A percentile compares a stretch with the other conserved stretches of the same genome.
phyloP scores from a whole-genome alignment of 2,888 invertebrate species.

The Sthenelais limicola region DNA sequence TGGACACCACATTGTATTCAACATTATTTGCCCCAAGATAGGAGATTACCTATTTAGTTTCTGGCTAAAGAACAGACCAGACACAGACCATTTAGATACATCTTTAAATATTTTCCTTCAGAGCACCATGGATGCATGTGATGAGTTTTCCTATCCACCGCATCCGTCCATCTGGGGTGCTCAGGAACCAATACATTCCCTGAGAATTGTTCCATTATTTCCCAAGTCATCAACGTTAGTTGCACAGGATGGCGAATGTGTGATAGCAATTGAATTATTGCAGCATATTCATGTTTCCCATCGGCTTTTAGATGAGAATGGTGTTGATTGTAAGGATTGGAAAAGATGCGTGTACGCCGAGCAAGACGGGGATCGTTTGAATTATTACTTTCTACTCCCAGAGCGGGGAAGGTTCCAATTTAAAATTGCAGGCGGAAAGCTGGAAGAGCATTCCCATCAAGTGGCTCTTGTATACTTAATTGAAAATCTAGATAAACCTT shows the following conservation, averaged over 20 bases:
- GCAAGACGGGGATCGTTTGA: not conserved
- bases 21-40: not conserved
- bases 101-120: no score
- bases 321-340: no score
- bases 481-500: not conserved
- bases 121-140: no score
- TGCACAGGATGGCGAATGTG: not conserved
- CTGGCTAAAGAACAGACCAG: not conserved
- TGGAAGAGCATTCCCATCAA: not conserved
- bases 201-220: not conserved
- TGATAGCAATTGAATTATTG: not conserved
- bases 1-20: not conserved
- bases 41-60: conserved; percentile 9
- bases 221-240: not conserved
- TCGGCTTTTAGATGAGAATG: not conserved
- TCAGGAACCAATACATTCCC: not conserved
- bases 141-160: conserved; percentile 1
- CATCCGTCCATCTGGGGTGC: conserved; percentile 4
- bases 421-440: not conserved
- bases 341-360: conserved; percentile 9
- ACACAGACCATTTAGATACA: not conserved
- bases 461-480: not conserved
- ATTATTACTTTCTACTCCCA: not conserved
- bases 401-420: conserved; percentile 10
- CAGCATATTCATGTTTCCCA: conserved; percentile 2